Evolutionary conservation across 2,113 vertebrate species (phyloP).

Genomic region (Salvelinus fontinalis): DNA sequence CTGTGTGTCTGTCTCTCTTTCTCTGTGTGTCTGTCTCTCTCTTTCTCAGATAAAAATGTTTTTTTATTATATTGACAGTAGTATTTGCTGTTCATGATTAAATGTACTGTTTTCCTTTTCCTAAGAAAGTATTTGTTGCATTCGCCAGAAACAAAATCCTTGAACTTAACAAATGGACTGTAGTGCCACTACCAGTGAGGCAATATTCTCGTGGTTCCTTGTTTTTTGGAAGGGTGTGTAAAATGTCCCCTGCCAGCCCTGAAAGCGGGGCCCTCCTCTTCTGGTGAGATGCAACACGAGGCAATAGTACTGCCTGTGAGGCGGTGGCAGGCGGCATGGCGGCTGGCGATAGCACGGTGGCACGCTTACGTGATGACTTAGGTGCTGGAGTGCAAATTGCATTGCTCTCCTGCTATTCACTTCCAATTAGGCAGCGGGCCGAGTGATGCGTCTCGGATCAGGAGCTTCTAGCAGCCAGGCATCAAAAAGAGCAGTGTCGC

Average conservation of each 20-base stretch:
- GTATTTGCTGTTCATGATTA: too few species aligned
- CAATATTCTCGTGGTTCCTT: background rate
- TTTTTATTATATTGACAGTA: too few species aligned
- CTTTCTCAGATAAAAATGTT: too few species aligned
- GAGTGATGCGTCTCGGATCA: slow-evolving; percentile 67
- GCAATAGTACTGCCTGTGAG: slow-evolving; percentile 28
- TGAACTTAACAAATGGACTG: background rate
- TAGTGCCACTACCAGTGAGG: background rate
- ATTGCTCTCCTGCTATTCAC: slow-evolving; percentile 65
- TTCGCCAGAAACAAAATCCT: too few species aligned
- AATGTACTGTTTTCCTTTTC: too few species aligned
- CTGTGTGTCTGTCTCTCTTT: too few species aligned
- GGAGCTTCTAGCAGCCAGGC: slow-evolving; percentile 65
- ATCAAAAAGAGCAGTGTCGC: slow-evolving; percentile 58
- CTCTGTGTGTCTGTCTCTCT: too few species aligned
- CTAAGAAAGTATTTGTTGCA: too few species aligned
- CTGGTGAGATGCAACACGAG: slow-evolving; percentile 48
- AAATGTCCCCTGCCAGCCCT: slow-evolving; percentile 23
- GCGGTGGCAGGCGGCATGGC: slow-evolving; percentile 19
- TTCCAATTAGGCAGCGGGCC: slow-evolving; percentile 68
- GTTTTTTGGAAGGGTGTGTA: slow-evolving; percentile 10
- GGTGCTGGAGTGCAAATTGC: slow-evolving; percentile 64
- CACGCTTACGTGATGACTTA: slow-evolving; percentile 61
- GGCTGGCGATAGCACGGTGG: slow-evolving; percentile 20
- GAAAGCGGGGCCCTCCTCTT: background rate